Evolutionary conservation across 2,797 vertebrate genomes (phyloP).

Genomic region (Austrolebias charrua): DNA sequence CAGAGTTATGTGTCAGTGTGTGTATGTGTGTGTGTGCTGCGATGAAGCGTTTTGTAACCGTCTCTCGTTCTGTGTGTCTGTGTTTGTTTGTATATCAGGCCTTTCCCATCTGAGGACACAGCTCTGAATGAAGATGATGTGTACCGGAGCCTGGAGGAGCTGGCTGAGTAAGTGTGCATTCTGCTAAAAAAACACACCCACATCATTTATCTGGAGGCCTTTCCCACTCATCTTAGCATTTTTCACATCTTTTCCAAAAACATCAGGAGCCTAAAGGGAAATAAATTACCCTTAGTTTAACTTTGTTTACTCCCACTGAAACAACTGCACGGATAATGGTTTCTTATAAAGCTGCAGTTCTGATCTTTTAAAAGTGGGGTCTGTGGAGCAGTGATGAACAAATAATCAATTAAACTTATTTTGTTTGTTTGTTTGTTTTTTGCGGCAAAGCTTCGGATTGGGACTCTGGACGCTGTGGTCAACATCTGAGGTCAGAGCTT

Average conservation of each 20-base stretch:
- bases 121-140: constrained; percentile 93
- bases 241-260: not conserved
- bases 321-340: not conserved
- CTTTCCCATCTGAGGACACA: constrained; percentile 96
- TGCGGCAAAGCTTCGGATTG: too few species aligned
- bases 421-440: too few species aligned
- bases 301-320: not conserved
- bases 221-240: not conserved
- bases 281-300: not conserved
- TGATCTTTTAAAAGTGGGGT: too few species aligned
- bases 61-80: constrained; percentile 32
- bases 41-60: constrained; percentile 32
- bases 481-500: too few species aligned
- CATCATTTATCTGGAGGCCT: constrained; percentile 2
- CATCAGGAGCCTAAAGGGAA: not conserved
- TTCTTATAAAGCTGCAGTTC: not conserved
- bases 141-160: constrained; percentile 95
- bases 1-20: not conserved
- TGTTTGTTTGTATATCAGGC: constrained; percentile 74
- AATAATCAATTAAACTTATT: too few species aligned
- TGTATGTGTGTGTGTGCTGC: constrained; percentile 17
- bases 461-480: too few species aligned
- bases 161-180: constrained; percentile 91
- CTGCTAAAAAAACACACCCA: constrained; percentile 26
- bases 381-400: too few species aligned